Evolutionary conservation across 2,113 vertebrate genomes (phyloP).

Genomic region (Semnornis frantzii): DNA sequence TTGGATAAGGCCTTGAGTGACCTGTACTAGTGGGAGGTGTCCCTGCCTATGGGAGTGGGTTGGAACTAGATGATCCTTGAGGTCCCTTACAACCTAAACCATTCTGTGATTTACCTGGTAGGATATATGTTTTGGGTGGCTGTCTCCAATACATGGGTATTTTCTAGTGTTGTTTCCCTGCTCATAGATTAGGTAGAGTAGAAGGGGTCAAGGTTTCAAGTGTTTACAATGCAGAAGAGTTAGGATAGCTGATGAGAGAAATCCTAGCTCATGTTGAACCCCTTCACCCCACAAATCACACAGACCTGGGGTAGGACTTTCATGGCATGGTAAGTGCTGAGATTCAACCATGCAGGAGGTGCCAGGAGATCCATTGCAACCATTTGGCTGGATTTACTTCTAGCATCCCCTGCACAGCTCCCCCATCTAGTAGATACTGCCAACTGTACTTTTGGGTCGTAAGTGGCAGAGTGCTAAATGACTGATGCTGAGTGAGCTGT

Average conservation of each 20-base stretch:
- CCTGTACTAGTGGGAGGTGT: too few relatives aligned
- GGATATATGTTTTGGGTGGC: neutral
- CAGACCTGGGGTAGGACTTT: neutral
- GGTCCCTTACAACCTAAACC: too few relatives aligned
- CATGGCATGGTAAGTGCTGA: neutral
- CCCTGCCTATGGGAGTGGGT: too few relatives aligned
- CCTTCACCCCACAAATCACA: neutral
- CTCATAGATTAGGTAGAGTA: neutral
- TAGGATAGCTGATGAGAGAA: neutral
- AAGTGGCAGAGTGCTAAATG: neutral
- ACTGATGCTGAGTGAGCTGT: neutral
- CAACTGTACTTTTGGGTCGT: neutral
- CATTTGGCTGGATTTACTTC: neutral
- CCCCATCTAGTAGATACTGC: neutral
- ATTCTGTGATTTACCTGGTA: neutral
- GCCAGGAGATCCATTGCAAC: neutral
- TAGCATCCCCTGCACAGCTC: neutral
- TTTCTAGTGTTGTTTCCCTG: neutral
- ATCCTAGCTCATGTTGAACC: accelerated
- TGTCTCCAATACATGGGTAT: accelerated
- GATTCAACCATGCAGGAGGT: neutral
- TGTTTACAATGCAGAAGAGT: neutral
- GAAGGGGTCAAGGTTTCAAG: neutral
- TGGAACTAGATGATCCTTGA: too few relatives aligned
- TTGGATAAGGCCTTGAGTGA: too few relatives aligned